Percentiles rank a stretch among this genome's conserved stretches.
phyloP scores from a whole-genome alignment of 2,797 vertebrate species.

The Enteromius trimaculatus region DNA sequence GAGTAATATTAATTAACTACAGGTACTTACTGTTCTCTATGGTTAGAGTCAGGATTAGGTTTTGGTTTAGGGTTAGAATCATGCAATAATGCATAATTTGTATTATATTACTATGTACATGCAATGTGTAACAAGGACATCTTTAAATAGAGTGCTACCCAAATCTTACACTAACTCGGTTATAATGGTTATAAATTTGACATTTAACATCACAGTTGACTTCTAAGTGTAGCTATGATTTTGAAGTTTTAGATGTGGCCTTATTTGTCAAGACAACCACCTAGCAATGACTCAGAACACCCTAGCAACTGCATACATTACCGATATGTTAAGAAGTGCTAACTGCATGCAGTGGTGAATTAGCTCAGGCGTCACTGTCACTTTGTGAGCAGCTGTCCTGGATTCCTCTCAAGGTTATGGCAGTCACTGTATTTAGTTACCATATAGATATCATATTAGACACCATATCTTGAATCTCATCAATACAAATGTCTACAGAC shows the following conservation, averaged over 20 bases:
- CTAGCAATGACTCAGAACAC: neutral
- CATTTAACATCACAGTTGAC: too few relatives aligned
- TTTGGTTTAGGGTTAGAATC: neutral
- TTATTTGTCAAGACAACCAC: neutral
- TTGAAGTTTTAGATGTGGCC: neutral
- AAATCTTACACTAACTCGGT: neutral
- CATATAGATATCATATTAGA: conserved; percentile 15
- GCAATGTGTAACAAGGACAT: neutral
- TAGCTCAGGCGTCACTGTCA: neutral
- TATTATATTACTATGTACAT: neutral
- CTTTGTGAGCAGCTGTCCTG: neutral
- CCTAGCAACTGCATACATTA: neutral
- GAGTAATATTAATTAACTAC: neutral
- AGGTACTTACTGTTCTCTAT: neutral
- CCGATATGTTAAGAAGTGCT: neutral
- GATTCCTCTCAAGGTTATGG: neutral
- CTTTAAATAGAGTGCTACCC: neutral
- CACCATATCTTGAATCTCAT: neutral
- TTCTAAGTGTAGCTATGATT: neutral
- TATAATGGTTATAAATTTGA: too few relatives aligned
- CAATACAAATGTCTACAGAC: neutral
- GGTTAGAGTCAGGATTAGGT: neutral
- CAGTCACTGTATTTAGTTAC: conserved; percentile 14
- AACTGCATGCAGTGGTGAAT: neutral
- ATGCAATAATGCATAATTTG: neutral